A percentile compares a stretch with the other conserved stretches of the same genome.
Conservation (phyloP, 2,113 vertebrate genomes). For the Athene cunicularia region DNA sequence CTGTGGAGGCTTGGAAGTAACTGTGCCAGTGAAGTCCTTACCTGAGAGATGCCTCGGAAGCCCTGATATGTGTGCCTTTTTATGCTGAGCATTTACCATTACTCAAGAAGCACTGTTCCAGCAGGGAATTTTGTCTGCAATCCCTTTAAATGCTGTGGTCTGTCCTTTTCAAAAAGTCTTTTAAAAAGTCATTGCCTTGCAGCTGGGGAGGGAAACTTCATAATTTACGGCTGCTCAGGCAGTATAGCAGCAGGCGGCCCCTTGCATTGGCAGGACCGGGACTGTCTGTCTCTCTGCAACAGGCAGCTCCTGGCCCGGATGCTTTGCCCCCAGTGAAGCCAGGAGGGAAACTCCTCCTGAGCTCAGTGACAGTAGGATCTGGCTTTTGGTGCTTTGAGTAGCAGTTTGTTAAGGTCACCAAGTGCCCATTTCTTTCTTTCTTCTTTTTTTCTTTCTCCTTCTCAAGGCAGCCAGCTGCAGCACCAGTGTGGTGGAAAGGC, state of each 20-base stretch:
- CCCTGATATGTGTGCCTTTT: not conserved
- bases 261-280: not conserved
- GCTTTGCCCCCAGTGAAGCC: not conserved
- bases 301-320: not conserved
- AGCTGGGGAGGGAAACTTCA: not conserved
- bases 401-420: not conserved
- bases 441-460: not conserved
- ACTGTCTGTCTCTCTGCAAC: not conserved
- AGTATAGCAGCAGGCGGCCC: not conserved
- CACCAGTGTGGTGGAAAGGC: not conserved
- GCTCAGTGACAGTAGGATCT: not conserved
- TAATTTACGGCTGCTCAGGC: not conserved
- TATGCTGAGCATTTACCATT: not conserved
- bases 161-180: not conserved
- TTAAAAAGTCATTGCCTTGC: not conserved
- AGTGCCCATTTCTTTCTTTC: not conserved
- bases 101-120: not conserved
- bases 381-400: not conserved
- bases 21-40: not conserved
- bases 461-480: not conserved
- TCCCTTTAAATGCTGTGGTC: not conserved
- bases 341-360: not conserved
- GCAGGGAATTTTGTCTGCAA: not conserved
- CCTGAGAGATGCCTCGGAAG: not conserved
- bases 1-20: not conserved